These are phyloP conservation scores for Enteromius thamalakanensis DNA, from an alignment of 2,797 vertebrate species.

Conservation along the genomic window DNA sequence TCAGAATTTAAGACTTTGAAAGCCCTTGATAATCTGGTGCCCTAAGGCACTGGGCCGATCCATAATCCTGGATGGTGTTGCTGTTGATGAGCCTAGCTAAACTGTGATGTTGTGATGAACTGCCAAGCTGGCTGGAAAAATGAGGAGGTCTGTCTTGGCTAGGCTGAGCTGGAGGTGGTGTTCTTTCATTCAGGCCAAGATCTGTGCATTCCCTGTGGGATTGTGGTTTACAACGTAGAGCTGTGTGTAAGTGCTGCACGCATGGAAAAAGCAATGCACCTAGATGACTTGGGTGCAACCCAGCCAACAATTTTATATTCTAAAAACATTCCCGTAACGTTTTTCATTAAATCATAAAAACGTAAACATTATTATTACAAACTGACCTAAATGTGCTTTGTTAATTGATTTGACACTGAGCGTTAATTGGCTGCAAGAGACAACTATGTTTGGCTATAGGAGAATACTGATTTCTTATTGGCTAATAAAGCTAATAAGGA, in stretches of 20 bases:
- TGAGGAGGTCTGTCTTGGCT: not conserved
- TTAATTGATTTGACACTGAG: constrained; percentile 31
- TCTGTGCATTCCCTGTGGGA: not conserved
- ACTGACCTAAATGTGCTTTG: not conserved
- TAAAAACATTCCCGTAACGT: too few species aligned
- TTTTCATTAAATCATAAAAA: too few species aligned
- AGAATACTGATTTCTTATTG: constrained; percentile 39
- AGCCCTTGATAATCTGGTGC: not conserved
- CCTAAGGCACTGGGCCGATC: not conserved
- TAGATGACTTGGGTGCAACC: not conserved
- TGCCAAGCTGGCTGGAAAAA: not conserved
- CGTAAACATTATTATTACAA: not conserved
- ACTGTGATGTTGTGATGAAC: constrained; percentile 15
- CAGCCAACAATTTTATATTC: not conserved
- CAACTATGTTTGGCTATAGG: constrained; percentile 4
- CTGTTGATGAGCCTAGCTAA: constrained; percentile 3
- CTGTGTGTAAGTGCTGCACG: not conserved
- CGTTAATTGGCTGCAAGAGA: constrained; percentile 27
- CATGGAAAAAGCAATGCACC: not conserved
- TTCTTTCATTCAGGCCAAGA: not conserved
- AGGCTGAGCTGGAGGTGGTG: not conserved
- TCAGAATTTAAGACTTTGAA: not conserved
- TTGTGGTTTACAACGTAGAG: not conserved
- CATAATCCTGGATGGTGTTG: not conserved
- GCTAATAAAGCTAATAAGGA: constrained; percentile 48